Conservation (phyloP, 2,113 vertebrate species). For the Gorsachius goisagi region DNA sequence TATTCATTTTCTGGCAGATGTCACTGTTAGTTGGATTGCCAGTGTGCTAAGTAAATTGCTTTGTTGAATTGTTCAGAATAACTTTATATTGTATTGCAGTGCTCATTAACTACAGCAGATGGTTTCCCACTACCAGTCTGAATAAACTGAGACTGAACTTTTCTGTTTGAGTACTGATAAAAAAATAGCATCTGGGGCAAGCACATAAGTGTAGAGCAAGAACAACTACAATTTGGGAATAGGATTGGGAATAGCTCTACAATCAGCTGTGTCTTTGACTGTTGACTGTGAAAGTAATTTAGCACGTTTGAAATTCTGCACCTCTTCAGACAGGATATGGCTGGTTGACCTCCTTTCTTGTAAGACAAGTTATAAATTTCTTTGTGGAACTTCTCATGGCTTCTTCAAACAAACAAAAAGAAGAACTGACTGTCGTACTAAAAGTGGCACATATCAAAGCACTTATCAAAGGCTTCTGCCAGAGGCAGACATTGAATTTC, state of each 20-base stretch:
- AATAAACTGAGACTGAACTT: background rate
- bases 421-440: background rate
- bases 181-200: background rate
- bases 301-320: background rate
- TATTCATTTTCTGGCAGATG: background rate
- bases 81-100: background rate
- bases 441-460: background rate
- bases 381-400: background rate
- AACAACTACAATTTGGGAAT: background rate
- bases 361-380: background rate
- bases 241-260: background rate
- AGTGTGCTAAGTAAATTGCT: background rate
- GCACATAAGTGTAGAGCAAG: background rate
- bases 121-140: background rate
- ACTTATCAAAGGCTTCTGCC: background rate
- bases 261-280: background rate
- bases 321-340: background rate
- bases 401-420: background rate
- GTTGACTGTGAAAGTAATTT: background rate
- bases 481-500: background rate
- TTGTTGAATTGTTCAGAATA: background rate
- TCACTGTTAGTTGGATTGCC: background rate
- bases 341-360: background rate
- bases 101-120: background rate
- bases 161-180: background rate